A percentile compares a stretch with the other conserved stretches of the same genome.
Evolutionary conservation across 2,888 invertebrate genomes (phyloP).

Genomic region (Drosophila meridionalis): DNA sequence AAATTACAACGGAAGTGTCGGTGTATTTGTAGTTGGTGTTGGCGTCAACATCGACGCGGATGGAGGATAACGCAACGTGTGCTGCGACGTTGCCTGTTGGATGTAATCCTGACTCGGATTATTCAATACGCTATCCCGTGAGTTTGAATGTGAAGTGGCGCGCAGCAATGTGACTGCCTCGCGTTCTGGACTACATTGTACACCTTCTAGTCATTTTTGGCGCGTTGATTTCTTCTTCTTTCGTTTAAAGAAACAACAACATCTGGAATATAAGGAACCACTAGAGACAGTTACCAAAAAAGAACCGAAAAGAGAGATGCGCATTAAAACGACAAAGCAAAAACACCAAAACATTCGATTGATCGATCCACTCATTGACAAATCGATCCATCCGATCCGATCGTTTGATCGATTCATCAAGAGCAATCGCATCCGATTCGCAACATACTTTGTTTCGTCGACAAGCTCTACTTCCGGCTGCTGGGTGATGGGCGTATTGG

Average conservation of each 20-base stretch:
- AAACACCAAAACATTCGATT: slow-evolving; percentile 49
- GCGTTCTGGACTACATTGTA: slow-evolving; percentile 88
- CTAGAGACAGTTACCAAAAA: slow-evolving; percentile 72
- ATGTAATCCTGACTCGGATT: slow-evolving; percentile 86
- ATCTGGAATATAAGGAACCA: slow-evolving; percentile 87
- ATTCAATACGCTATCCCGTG: slow-evolving; percentile 86
- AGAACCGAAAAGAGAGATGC: slow-evolving; percentile 55
- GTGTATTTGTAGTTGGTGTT: slow-evolving; percentile 86
- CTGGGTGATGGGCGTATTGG: slow-evolving; percentile 98
- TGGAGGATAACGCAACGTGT: slow-evolving; percentile 86
- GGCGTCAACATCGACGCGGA: slow-evolving; percentile 86
- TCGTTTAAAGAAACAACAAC: slow-evolving; percentile 99
- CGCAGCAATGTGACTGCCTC: slow-evolving; percentile 88
- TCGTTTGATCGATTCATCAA: slow-evolving; percentile 28
- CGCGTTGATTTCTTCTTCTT: slow-evolving; percentile 99
- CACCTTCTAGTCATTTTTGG: slow-evolving; percentile 94
- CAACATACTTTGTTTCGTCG: slow-evolving; percentile 98
- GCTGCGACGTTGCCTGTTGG: slow-evolving; percentile 86
- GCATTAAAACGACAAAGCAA: slow-evolving; percentile 78
- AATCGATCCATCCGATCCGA: slow-evolving; percentile 25
- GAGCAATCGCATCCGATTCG: slow-evolving; percentile 17
- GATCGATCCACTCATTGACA: slow-evolving; percentile 6
- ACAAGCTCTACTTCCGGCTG: slow-evolving; percentile 97
- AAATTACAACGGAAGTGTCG: slow-evolving; percentile 86
- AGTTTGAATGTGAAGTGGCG: slow-evolving; percentile 88